Conservation (phyloP, 2,797 vertebrate genomes). For the Ibycter americanus region DNA sequence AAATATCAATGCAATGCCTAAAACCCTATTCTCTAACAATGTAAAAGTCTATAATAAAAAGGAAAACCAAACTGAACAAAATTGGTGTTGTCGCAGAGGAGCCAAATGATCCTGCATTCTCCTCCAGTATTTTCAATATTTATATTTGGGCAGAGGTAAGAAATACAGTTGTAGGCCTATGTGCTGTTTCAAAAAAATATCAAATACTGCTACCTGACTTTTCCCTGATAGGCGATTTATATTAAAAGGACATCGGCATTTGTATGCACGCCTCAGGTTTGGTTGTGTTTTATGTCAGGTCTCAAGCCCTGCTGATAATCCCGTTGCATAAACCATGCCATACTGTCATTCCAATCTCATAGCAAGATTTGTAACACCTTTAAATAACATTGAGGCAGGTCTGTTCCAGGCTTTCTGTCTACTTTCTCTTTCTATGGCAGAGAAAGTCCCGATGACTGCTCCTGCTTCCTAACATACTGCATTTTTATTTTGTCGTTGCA, state of each 20-base stretch:
- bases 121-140: not conserved
- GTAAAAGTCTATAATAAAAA: not conserved
- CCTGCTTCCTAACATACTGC: not conserved
- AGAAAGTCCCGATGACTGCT: not conserved
- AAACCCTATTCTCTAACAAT: not conserved
- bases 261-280: not conserved
- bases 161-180: not conserved
- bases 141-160: not conserved
- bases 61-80: not conserved
- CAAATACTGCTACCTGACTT: not conserved
- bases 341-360: not conserved
- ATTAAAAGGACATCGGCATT: not conserved
- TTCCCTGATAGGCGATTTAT: not conserved
- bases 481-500: not conserved
- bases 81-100: not conserved
- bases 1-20: not conserved
- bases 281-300: not conserved
- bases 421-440: not conserved
- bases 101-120: not conserved
- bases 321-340: not conserved
- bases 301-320: not conserved
- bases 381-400: not conserved
- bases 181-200: not conserved
- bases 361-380: not conserved
- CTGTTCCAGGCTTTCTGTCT: not conserved